phyloP scores from a whole-genome alignment of 2,113 vertebrate genomes.

The Gavialis gangeticus region DNA sequence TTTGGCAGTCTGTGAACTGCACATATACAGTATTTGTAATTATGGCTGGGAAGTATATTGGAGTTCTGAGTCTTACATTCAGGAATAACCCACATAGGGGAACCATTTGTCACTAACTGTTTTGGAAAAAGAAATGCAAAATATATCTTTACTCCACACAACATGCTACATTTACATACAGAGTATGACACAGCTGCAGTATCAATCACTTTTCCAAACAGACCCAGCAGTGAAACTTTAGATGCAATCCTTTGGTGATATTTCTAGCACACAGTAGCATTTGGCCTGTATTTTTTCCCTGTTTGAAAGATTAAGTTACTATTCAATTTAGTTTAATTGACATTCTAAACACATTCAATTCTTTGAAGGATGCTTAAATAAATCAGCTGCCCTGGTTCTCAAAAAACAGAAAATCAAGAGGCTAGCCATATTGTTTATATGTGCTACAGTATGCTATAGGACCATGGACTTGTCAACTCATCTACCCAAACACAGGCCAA shows the following conservation, averaged over 20 bases:
- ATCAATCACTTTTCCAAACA: too few relatives aligned
- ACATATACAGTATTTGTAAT: conserved; percentile 37
- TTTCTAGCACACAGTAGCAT: neutral
- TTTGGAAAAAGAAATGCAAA: conserved; percentile 27
- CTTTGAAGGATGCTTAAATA: neutral
- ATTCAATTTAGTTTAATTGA: neutral
- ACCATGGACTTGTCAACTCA: neutral
- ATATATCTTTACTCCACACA: neutral
- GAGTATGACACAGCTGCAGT: too few relatives aligned
- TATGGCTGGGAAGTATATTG: conserved; percentile 51
- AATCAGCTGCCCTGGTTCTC: neutral
- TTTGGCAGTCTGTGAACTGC: neutral
- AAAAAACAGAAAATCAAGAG: neutral
- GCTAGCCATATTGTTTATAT: conserved; percentile 11
- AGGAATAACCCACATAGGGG: conserved; percentile 40
- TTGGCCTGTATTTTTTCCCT: neutral
- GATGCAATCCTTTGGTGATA: neutral
- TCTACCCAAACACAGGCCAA: neutral
- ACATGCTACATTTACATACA: too few relatives aligned
- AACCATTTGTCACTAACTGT: conserved; percentile 34
- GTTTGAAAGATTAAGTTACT: neutral
- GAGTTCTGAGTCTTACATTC: conserved; percentile 15
- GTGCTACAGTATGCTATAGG: neutral
- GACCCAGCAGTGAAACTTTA: neutral
- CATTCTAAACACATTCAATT: neutral